Conservation (phyloP, 2,113 vertebrate genomes). For the Trichechus manatus region DNA sequence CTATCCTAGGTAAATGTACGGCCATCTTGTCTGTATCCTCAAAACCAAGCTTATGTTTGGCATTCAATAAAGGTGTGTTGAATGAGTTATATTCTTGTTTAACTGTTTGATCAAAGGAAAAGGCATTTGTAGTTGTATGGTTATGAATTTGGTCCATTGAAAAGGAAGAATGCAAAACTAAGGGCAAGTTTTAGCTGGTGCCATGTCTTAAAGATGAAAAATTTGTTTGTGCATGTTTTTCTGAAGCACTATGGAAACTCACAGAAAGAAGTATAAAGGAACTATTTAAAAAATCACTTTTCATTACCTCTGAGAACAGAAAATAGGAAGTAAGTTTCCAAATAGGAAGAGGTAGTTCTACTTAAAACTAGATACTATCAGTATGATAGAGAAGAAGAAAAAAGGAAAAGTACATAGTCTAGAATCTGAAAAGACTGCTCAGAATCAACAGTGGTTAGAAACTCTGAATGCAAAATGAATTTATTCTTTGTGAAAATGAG, state of each 20-base stretch:
- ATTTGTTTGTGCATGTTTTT: not conserved
- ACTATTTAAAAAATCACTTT: conserved; percentile 31
- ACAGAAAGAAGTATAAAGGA: not conserved
- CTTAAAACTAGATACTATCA: not conserved
- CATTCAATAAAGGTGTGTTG: not conserved
- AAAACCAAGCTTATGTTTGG: not conserved
- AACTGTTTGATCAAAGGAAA: conserved; percentile 12
- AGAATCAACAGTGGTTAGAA: conserved; percentile 28
- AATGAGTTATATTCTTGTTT: not conserved
- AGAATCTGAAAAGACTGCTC: conserved; percentile 35
- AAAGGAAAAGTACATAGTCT: conserved; percentile 7
- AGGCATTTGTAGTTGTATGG: not conserved
- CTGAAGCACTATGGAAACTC: not conserved
- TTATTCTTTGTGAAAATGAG: conserved; percentile 5
- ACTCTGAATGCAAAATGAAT: conserved; percentile 56
- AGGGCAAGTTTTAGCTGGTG: not conserved
- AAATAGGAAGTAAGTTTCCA: conserved; percentile 36
- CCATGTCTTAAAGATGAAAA: not conserved
- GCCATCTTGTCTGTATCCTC: not conserved
- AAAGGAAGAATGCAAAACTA: conserved; percentile 49
- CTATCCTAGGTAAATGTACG: not conserved
- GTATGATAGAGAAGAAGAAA: not conserved
- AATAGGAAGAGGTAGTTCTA: not conserved
- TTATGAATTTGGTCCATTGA: conserved; percentile 22
- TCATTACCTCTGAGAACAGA: conserved; percentile 30